Conservation (phyloP, 2,888 invertebrate species). For the Philonicus albiceps region DNA sequence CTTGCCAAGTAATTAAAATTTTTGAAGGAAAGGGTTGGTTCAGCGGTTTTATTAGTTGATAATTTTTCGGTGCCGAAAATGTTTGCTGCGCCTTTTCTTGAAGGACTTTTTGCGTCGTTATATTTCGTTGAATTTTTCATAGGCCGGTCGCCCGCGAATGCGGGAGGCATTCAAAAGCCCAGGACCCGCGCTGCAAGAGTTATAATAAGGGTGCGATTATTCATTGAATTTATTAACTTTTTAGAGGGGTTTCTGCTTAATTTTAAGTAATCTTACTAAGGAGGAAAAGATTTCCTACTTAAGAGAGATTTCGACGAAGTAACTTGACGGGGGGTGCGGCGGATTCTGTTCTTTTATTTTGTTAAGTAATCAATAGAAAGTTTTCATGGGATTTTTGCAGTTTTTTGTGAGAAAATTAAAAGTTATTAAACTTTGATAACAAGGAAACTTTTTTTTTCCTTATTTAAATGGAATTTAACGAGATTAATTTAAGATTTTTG, state of each 20-base stretch:
- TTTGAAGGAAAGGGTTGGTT: constrained; percentile 6
- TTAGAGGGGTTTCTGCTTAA: constrained; percentile 25
- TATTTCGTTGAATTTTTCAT: constrained; percentile 13
- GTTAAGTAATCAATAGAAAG: constrained; percentile 3
- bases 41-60: constrained; percentile 37
- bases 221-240: constrained; percentile 36
- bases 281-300: constrained; percentile 18
- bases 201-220: constrained; percentile 29
- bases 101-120: constrained; percentile 5
- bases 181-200: background rate
- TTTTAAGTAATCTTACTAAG: constrained; percentile 15
- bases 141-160: background rate
- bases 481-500: constrained; percentile 3
- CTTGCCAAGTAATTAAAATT: constrained; percentile 16
- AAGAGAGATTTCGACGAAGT: background rate
- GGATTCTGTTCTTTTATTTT: constrained; percentile 13
- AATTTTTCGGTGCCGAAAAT: constrained; percentile 28
- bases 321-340: background rate
- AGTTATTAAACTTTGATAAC: constrained; percentile 23
- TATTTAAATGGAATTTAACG: constrained; percentile 24
- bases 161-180: background rate
- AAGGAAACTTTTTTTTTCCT: background rate
- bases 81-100: background rate
- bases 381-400: constrained; percentile 22
- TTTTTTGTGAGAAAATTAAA: background rate